Base-by-base conservation (phyloP, 2,888 invertebrate species). In the Nasonia oneida region DNA sequence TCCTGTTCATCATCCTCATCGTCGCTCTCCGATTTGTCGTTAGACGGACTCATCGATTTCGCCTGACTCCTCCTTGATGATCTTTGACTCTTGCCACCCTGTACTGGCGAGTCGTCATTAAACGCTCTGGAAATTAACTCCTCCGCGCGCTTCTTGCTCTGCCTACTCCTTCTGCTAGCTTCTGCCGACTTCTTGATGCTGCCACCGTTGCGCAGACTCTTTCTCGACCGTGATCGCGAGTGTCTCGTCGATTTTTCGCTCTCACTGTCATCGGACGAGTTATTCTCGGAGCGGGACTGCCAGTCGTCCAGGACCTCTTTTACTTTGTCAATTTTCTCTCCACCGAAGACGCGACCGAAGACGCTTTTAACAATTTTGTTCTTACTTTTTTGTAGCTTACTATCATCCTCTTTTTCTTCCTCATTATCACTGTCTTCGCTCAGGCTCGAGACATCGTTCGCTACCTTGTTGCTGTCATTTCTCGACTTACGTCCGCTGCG, bases 221-320 rank as follows among this genome's bases (percentile, higher is more conserved):
- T 89, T 76, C 29, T 87, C 18, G 18, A 29, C 3, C 64, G 81
- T 1, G 83, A 86, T 29, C 83, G 10, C 10, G 61, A 67, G 0
- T 76, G 75, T 29, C 18, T 64, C 8, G 42, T 33, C 2, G 23
- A 15, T 18, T 71, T 53, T 37, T 88, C 88, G 4, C 64, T 81
- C 10, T 75, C 76, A n/a, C 82, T 87, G 10, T 88, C 47, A 47
- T 73, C 89, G 0, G 87, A 86, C 3, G 88, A 87, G 6, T 23
- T 88, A 12, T 90, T 90, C 42, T 92, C 92, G 2, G 92, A 92
- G 12, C 91, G 90, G 0, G 92, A 92, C 3, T 92, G 91, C 93
- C 93, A 93, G 74, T 93, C 93, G 23, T 93, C 92, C 33, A 92
- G 75, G 0, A 93, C 93, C 42, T 93, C 92, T 42, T 91, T 91